These are phyloP conservation scores for Phalanger gymnotis DNA, from an alignment of 2,797 vertebrate species.

Conservation along the genomic window DNA sequence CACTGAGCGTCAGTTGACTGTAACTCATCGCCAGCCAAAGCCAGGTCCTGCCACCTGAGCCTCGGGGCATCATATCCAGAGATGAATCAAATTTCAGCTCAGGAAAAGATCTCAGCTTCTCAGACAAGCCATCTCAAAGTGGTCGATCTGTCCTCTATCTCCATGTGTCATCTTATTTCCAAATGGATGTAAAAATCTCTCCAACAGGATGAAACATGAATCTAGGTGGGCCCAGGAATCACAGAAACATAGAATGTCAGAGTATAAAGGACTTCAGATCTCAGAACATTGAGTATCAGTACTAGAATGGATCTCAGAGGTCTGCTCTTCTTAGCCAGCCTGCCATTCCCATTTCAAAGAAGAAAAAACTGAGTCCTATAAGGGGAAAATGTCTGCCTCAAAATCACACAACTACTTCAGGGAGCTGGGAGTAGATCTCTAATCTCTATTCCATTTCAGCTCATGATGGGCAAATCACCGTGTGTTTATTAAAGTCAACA, in stretches of 20 bases:
- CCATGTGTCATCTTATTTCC: slow-evolving; percentile 35
- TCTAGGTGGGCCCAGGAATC: background rate
- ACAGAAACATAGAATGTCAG: background rate
- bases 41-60: slow-evolving; percentile 34
- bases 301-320: background rate
- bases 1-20: slow-evolving; percentile 63
- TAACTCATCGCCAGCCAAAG: slow-evolving; percentile 67
- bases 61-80: background rate
- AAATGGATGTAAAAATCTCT: slow-evolving; percentile 21
- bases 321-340: background rate
- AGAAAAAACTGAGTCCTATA: background rate
- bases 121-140: background rate
- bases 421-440: background rate
- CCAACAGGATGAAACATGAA: background rate
- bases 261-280: background rate
- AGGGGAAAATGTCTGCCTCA: background rate
- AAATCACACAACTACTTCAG: background rate
- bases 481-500: background rate
- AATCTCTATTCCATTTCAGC: background rate
- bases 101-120: slow-evolving; percentile 30
- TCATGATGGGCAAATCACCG: background rate
- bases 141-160: background rate
- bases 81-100: background rate
- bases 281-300: background rate
- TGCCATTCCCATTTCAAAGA: background rate